Conservation (phyloP, 2,888 invertebrate genomes). For the Hylaea fasciaria region DNA sequence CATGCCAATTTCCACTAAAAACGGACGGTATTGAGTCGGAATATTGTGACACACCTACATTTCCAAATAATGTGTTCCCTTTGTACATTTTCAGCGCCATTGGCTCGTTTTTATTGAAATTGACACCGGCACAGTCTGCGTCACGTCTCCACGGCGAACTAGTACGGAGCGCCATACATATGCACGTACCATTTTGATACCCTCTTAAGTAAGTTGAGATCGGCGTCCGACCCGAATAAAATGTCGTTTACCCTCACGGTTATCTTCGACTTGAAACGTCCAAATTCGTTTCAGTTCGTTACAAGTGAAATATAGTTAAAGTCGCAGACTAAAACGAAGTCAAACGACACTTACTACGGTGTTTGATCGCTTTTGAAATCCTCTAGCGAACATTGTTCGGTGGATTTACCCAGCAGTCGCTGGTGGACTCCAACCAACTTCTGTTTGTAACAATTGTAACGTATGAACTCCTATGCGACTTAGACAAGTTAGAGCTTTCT, state of each 20-base stretch:
- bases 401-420: constrained; percentile 29
- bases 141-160: constrained; percentile 24
- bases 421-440: constrained; percentile 31
- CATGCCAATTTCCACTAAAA: too few species aligned
- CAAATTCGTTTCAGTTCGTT: constrained; percentile 60
- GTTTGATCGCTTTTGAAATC: constrained; percentile 47
- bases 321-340: constrained; percentile 45
- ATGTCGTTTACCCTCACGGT: constrained; percentile 55
- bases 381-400: constrained; percentile 36
- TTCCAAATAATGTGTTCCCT: too few species aligned
- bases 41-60: too few species aligned
- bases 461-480: constrained; percentile 29
- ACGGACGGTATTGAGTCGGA: too few species aligned
- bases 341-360: constrained; percentile 44
- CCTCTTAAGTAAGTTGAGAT: constrained; percentile 52
- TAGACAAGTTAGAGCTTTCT: constrained; percentile 13
- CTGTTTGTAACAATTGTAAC: constrained; percentile 34
- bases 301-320: constrained; percentile 58
- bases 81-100: constrained; percentile 2
- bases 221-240: constrained; percentile 47
- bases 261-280: constrained; percentile 58
- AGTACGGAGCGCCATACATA: constrained; percentile 33
- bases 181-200: constrained; percentile 45
- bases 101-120: constrained; percentile 15
- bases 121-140: constrained; percentile 2